phyloP scores from a whole-genome alignment of 2,888 invertebrate species.

The Aquatica leii region DNA sequence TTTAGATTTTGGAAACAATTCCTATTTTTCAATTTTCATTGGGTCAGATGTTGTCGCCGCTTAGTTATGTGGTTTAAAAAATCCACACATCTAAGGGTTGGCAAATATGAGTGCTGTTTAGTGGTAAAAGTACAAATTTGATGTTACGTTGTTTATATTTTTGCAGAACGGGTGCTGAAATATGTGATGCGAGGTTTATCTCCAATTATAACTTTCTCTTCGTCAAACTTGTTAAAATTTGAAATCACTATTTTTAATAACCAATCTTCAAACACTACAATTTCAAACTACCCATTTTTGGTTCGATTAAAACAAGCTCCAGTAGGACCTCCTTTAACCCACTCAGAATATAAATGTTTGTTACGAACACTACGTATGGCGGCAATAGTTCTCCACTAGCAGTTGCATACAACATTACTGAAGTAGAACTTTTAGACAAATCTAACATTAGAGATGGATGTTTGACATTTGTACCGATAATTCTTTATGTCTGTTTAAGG shows the following conservation, averaged over 20 bases:
- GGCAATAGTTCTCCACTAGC: not conserved
- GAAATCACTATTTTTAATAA: not conserved
- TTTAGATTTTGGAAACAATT: too few species aligned
- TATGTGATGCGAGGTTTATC: not conserved
- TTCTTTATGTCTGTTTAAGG: too few species aligned
- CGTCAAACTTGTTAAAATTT: not conserved
- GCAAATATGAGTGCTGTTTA: too few species aligned
- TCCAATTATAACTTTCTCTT: not conserved
- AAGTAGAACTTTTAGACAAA: not conserved
- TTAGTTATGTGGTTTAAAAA: too few species aligned
- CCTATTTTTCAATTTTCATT: too few species aligned
- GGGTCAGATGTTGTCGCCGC: too few species aligned
- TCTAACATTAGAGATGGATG: not conserved
- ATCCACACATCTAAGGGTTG: not conserved
- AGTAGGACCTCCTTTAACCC: not conserved
- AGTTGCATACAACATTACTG: too few species aligned
- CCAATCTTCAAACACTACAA: not conserved
- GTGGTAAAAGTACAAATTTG: not conserved
- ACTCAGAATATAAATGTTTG: not conserved
- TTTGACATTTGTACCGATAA: not conserved
- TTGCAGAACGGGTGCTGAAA: not conserved
- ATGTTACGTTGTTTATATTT: not conserved
- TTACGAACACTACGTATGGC: not conserved
- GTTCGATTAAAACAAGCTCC: not conserved
- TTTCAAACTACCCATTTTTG: too few species aligned